Percentiles rank a stretch among this genome's conserved stretches.
These are phyloP conservation scores for Choristoneura fumiferana DNA, from an alignment of 1,140 invertebrate species.

Conservation along the genomic window DNA sequence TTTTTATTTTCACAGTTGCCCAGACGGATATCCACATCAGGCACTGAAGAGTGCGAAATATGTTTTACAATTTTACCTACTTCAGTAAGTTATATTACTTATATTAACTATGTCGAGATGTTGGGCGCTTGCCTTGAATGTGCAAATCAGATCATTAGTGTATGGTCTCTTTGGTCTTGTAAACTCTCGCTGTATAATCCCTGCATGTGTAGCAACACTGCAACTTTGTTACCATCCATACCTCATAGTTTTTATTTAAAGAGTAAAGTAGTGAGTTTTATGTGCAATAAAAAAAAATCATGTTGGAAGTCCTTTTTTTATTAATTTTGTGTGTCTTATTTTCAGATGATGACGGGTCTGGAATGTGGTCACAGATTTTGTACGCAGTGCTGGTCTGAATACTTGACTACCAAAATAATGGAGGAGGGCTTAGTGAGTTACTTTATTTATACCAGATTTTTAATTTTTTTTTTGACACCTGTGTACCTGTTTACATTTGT, in stretches of 20 bases:
- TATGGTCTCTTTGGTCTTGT: no score
- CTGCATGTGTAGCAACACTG: no score
- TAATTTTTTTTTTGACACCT: slow-evolving; percentile 11
- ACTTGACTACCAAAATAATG: slow-evolving; percentile 99
- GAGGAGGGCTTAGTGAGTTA: slow-evolving; percentile 91
- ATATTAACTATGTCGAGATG: no score
- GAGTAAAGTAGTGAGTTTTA: no score
- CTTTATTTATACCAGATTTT: not conserved
- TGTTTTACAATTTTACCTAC: slow-evolving; percentile 90
- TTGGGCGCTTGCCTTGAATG: no score
- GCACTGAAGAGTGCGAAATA: slow-evolving; percentile 95
- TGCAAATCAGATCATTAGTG: no score
- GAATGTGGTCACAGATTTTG: slow-evolving; percentile 99
- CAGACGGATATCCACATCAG: slow-evolving; percentile 80
- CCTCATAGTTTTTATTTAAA: no score
- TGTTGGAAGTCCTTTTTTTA: no score
- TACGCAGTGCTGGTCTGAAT: slow-evolving; percentile 96
- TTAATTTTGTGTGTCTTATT: slow-evolving; percentile 28
- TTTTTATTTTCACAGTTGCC: slow-evolving; percentile 60
- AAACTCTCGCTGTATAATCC: no score
- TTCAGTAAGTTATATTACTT: slow-evolving; percentile 82
- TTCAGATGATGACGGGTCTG: slow-evolving; percentile 96
- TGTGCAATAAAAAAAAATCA: no score
- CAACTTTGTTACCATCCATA: no score
- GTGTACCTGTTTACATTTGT: no score